Base-by-base conservation (phyloP, 1,140 invertebrate species). In the Phocides pigmalion region DNA sequence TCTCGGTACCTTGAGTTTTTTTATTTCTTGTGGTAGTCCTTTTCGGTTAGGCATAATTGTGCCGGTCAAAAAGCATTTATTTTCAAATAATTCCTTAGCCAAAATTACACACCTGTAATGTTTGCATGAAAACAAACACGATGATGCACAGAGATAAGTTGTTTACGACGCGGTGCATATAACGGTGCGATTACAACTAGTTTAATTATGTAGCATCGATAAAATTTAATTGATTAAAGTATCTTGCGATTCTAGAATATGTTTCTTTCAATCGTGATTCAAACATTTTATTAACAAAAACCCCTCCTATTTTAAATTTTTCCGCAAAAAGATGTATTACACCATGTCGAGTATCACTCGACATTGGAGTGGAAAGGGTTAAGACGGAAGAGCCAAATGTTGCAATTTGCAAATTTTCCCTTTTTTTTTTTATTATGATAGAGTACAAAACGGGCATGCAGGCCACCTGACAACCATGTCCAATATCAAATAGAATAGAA, bases 11-110 rank as follows among this genome's bases (percentile, higher is more conserved):
- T 46, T 46, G 42, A 15, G 42, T 46, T 46, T 46, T 46, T 46
- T 46, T 46, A 46, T 46, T 46, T 46, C 42, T 46, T 46, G 42
- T 17, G 42, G 42, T 46, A 46, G 42, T 46, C 42, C 42, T 17
- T 46, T 46, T 46, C 42, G 42, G 42, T 46, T 46, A 46, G 42
- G 42, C 42, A 46, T 46, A 46, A 46, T 46, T 46, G 42, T 46
- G 42, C 42, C 42, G 16, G 42, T 46, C 42, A 46, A 46, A 46
- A 46, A 46, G 16, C 42, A 46, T 46, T 46, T 46, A 46, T 46
- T 46, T 46, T 46, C 42, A 46, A 46, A 46, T 46, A 46, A 46
- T 46, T 46, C 16, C 42, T 46, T 46, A 46, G 42, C 42, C 42
- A 46, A 46, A 46, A 46, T 46, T 46, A 46, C 6, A 16, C 16